A percentile compares a stretch with the other conserved stretches of the same genome.
Conservation (phyloP, 2,797 vertebrate genomes). For the Falco naumanni region DNA sequence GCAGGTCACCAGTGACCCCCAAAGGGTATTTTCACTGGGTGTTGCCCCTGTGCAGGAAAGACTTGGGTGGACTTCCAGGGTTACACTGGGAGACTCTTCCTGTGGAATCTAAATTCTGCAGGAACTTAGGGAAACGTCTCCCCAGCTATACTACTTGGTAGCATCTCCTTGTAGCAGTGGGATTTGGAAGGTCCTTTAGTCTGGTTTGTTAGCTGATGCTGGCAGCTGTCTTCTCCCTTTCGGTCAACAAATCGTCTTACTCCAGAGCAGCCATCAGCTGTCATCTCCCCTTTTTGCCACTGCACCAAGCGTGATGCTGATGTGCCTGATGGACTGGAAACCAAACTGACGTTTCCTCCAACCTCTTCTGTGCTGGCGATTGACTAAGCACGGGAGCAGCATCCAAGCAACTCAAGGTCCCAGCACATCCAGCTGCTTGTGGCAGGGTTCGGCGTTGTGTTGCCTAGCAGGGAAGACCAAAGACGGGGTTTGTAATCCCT, state of each 20-base stretch:
- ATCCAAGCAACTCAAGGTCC: neutral
- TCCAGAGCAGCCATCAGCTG: conserved; percentile 15
- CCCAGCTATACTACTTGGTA: neutral
- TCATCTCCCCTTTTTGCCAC: neutral
- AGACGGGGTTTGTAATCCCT: neutral
- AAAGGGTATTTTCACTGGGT: neutral
- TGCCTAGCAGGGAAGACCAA: neutral
- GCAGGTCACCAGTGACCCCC: neutral
- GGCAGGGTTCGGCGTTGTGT: neutral
- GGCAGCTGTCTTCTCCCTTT: neutral
- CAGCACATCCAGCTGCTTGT: neutral
- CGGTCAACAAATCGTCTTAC: neutral
- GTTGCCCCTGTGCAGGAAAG: neutral
- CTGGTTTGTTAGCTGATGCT: rapidly evolving
- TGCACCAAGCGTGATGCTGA: neutral
- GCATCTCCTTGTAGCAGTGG: neutral
- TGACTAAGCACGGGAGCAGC: neutral
- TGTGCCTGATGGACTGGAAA: neutral
- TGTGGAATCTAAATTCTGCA: neutral
- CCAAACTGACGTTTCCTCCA: neutral
- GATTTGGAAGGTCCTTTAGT: neutral
- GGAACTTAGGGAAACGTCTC: neutral
- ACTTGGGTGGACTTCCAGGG: neutral
- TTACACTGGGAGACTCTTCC: neutral
- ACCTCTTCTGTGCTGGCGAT: rapidly evolving